These are phyloP conservation scores for Dromius quadrimaculatus DNA, from an alignment of 2,888 invertebrate species.

Conservation along the genomic window DNA sequence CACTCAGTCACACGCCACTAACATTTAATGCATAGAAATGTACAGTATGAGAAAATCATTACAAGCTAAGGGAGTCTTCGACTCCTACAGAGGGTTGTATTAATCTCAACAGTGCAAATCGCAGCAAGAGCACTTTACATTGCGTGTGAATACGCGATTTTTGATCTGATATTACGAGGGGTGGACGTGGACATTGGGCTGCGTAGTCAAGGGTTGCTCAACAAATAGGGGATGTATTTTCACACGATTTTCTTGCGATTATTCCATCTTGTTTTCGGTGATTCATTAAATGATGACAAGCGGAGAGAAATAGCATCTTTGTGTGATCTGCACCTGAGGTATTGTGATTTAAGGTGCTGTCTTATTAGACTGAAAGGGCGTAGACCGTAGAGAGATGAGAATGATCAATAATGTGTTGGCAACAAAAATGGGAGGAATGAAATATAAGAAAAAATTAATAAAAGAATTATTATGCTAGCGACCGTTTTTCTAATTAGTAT, in stretches of 20 bases:
- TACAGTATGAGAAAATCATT: conserved; percentile 29
- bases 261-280: conserved; percentile 25
- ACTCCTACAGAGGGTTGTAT: neutral
- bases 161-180: conserved; percentile 15
- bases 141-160: conserved; percentile 28
- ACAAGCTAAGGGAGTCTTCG: conserved; percentile 1
- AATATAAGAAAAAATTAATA: too few species aligned
- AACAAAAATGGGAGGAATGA: too few species aligned
- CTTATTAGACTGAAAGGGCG: too few species aligned
- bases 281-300: conserved; percentile 14
- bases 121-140: conserved; percentile 9
- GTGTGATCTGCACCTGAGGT: too few species aligned
- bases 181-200: conserved; percentile 24
- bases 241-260: conserved; percentile 28
- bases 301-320: neutral
- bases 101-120: neutral
- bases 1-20: conserved; percentile 22
- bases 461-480: too few species aligned
- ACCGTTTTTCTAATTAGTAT: too few species aligned
- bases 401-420: too few species aligned
- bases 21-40: conserved; percentile 29
- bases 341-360: too few species aligned
- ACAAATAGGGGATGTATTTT: conserved; percentile 30
- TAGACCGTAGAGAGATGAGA: too few species aligned
- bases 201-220: conserved; percentile 14